Evolutionary conservation across 2,113 vertebrate species (phyloP).

Genomic region (Chamaea fasciata): DNA sequence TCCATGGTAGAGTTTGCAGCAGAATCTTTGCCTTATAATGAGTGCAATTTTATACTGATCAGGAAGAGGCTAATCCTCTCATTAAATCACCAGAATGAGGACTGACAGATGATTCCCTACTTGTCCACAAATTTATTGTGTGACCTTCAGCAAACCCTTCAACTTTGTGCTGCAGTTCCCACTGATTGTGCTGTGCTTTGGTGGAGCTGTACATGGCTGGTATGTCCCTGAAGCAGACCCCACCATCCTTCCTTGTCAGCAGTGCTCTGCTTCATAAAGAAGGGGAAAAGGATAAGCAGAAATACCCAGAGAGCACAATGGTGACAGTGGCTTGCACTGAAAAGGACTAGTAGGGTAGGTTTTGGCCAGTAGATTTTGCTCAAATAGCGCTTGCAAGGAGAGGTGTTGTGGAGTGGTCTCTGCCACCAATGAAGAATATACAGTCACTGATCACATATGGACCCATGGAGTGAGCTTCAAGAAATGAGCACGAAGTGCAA

Average conservation of each 20-base stretch:
- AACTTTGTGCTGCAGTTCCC: background rate
- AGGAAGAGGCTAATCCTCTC: slow-evolving; percentile 9
- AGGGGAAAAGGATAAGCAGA: background rate
- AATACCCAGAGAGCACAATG: background rate
- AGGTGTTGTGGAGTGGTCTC: background rate
- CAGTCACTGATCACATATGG: background rate
- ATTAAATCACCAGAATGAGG: background rate
- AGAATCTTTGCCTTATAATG: background rate
- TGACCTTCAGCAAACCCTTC: slow-evolving; percentile 13
- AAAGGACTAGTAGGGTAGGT: background rate
- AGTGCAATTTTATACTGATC: background rate
- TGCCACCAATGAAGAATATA: background rate
- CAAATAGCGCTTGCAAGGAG: background rate
- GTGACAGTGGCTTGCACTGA: background rate
- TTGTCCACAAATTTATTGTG: background rate
- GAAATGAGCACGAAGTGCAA: background rate
- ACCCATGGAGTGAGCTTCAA: background rate
- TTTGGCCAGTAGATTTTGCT: background rate
- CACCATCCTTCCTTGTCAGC: background rate
- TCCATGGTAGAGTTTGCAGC: background rate
- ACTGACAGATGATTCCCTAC: background rate
- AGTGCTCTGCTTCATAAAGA: background rate
- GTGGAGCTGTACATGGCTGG: rapidly evolving
- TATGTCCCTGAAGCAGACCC: background rate
- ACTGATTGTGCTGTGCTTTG: background rate